Evolutionary conservation across 2,797 vertebrate genomes (phyloP).

Genomic region (Saxicola maurus): DNA sequence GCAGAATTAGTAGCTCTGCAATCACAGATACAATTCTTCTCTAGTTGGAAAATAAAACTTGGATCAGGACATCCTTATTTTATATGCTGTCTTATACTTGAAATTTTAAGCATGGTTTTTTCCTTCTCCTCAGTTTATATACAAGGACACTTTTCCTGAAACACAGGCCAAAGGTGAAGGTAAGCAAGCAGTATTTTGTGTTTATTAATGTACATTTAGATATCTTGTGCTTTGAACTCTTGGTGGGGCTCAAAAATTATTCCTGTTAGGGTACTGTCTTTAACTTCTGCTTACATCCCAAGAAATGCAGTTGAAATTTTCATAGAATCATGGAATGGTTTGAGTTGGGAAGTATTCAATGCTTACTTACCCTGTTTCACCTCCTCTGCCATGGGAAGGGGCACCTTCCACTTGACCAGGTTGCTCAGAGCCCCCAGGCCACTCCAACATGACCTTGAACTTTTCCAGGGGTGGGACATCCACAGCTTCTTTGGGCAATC

Average conservation of each 20-base stretch:
- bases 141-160: constrained; percentile 95
- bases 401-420: background rate
- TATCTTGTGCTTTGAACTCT: background rate
- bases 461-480: background rate
- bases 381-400: background rate
- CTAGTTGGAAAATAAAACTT: background rate
- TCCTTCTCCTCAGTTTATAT: constrained; percentile 82
- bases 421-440: background rate
- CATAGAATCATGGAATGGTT: background rate
- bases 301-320: background rate
- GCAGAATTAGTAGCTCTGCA: background rate
- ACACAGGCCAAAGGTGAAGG: constrained; percentile 92
- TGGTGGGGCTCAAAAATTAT: background rate
- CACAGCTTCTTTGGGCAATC: background rate
- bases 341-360: background rate
- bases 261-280: background rate
- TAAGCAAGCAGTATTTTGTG: constrained; percentile 51
- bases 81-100: background rate
- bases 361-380: background rate
- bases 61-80: background rate
- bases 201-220: background rate
- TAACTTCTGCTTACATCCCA: background rate
- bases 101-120: background rate
- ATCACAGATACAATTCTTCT: background rate
- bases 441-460: background rate